Percentiles rank a stretch among this genome's conserved stretches.
Conservation (phyloP, 2,113 vertebrate species). For the Thermophis baileyi region DNA sequence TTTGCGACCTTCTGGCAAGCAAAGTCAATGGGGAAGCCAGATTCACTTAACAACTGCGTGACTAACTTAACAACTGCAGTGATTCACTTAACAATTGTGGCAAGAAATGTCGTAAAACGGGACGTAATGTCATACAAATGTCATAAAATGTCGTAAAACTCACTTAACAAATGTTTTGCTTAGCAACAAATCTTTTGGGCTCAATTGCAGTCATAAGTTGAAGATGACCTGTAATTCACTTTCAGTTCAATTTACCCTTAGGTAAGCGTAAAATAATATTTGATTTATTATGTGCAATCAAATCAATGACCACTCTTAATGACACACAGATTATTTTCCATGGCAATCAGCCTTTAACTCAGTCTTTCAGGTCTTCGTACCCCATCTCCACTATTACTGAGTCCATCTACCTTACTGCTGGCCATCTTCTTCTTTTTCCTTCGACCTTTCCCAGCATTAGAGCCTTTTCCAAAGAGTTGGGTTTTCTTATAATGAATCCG, state of each 20-base stretch:
- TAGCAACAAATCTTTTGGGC: too few relatives aligned
- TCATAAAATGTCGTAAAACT: too few relatives aligned
- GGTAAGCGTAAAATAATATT: neutral
- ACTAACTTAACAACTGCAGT: too few relatives aligned
- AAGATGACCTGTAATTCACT: neutral
- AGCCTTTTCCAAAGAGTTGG: neutral
- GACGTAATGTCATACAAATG: too few relatives aligned
- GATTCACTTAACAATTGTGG: too few relatives aligned
- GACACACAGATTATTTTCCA: neutral
- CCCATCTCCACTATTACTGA: neutral
- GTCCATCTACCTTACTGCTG: neutral
- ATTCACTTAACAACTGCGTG: too few relatives aligned
- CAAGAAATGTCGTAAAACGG: too few relatives aligned
- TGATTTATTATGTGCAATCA: neutral
- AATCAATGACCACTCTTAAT: neutral
- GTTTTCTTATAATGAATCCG: neutral
- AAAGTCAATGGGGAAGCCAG: too few relatives aligned
- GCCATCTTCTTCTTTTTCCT: too few relatives aligned
- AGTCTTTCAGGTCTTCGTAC: neutral
- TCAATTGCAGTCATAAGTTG: too few relatives aligned
- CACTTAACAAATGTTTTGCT: too few relatives aligned
- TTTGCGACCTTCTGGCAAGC: too few relatives aligned
- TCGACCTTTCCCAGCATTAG: neutral
- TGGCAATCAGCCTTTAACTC: neutral
- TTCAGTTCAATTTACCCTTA: neutral